A percentile compares a stretch with the other conserved stretches of the same genome.
Evolutionary conservation across 2,113 vertebrate species (phyloP).

Genomic region (Zosterops japonicus): DNA sequence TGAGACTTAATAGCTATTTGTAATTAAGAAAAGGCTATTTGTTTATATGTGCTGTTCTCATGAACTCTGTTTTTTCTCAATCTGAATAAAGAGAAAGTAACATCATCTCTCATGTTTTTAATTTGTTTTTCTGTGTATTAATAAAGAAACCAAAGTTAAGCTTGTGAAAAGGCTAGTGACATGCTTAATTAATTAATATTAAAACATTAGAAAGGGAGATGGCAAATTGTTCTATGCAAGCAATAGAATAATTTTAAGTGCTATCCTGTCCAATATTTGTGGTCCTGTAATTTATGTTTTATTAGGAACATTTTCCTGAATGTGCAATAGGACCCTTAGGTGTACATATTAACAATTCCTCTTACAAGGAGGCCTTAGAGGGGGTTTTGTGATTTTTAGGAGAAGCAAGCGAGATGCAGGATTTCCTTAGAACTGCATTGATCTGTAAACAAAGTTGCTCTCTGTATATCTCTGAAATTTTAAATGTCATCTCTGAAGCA

Average conservation of each 20-base stretch:
- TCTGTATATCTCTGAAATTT: background rate
- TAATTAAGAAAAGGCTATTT: slow-evolving; percentile 30
- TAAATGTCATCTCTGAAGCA: background rate
- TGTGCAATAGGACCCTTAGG: background rate
- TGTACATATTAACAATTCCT: background rate
- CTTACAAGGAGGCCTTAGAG: background rate
- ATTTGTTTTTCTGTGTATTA: background rate
- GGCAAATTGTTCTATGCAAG: background rate
- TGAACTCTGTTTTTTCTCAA: background rate
- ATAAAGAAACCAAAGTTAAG: background rate
- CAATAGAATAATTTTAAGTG: background rate
- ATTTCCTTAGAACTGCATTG: slow-evolving; percentile 18
- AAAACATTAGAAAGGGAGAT: background rate
- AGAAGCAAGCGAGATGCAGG: background rate
- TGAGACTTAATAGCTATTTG: slow-evolving; percentile 37
- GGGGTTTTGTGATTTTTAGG: background rate
- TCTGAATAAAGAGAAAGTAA: background rate
- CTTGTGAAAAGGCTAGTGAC: background rate
- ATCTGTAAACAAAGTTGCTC: background rate
- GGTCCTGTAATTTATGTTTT: background rate
- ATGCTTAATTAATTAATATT: background rate
- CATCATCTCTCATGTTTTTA: background rate
- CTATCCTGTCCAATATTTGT: background rate
- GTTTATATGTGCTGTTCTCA: background rate
- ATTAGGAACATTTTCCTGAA: slow-evolving; percentile 11